Base-by-base conservation (phyloP, 1,140 invertebrate genomes). In the Dendrolimus punctatus region DNA sequence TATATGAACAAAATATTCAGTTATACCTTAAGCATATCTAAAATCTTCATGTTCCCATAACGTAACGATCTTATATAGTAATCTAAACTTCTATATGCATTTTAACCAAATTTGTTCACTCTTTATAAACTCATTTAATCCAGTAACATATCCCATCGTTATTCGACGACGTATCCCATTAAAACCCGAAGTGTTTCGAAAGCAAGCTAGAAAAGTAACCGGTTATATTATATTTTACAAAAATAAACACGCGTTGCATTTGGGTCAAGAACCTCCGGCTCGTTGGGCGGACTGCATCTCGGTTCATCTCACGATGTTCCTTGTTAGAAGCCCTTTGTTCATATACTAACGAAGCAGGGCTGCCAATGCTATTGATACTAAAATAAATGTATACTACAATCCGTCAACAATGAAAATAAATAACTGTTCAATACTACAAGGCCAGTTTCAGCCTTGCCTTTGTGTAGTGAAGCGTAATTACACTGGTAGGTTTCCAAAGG, bases 251-350 rank as follows among this genome's bases (percentile, higher is more conserved):
- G 42, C 45, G 50, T 23, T 46, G 57, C 67, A 71, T 72, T 62
- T 76, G 62, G 73, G 71, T 76, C 73, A 76, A 74, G 66, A 72
- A 76, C 69, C 73, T 68, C 61, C 52, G 46, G 47, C 64, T 51
- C 63, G 56, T 61, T 68, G 66, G 51, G 51, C 43, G 40, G 53
- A 23, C 23, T 67, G 64, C 57, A 68, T 54, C 57, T 55, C 53
- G 67, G 67, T 58, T 43, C 49, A 54, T 54, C 57, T 55, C 53
- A 60, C 52, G 49, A 53, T 39, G 56, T 59, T 52, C 55, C 37
- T 53, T 59, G 55, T 52, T 48, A 54, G 52, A 54, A 54, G 39
- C 45, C 60, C 49, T 62, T 66, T 65, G 63, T 65, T 58, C 45
- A 40, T 45, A 53, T 6, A 44, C 47, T 51, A 57, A 40, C 40